These are phyloP conservation scores for Bostrychus sinensis DNA, from an alignment of 2,113 vertebrate species.

Conservation along the genomic window DNA sequence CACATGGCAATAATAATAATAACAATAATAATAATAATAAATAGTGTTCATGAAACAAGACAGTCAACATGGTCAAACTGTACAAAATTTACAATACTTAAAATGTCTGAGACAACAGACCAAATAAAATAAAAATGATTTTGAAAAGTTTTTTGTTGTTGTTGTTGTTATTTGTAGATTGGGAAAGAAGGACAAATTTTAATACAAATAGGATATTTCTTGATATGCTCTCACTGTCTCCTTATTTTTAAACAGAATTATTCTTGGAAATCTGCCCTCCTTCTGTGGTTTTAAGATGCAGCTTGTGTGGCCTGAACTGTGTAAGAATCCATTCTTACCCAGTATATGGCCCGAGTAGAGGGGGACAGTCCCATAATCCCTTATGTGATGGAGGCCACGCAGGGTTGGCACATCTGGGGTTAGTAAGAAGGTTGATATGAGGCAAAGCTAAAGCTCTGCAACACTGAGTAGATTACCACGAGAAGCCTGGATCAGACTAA, in stretches of 20 bases:
- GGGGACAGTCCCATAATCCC: slow-evolving; percentile 62
- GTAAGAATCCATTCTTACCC: slow-evolving; percentile 21
- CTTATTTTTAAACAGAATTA: slow-evolving; percentile 13
- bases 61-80: slow-evolving; percentile 86
- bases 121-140: slow-evolving; percentile 50
- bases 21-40: slow-evolving; percentile 76
- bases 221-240: slow-evolving; percentile 7
- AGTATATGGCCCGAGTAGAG: slow-evolving; percentile 34
- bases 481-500: slow-evolving; percentile 51
- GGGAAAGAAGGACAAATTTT: slow-evolving; percentile 10
- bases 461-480: slow-evolving; percentile 66
- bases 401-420: slow-evolving; percentile 70
- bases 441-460: slow-evolving; percentile 55
- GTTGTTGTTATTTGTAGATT: background rate
- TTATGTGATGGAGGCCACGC: slow-evolving; percentile 57
- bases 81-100: slow-evolving; percentile 93
- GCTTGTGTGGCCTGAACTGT: slow-evolving; percentile 24
- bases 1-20: slow-evolving; percentile 87
- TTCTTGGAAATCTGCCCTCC: background rate
- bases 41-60: slow-evolving; percentile 88
- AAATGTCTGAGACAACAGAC: slow-evolving; percentile 77
- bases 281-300: slow-evolving; percentile 19
- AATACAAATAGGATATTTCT: slow-evolving; percentile 7
- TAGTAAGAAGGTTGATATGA: slow-evolving; percentile 68
- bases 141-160: slow-evolving; percentile 7